These are phyloP conservation scores for Dynastes hyllus DNA, from an alignment of 2,888 invertebrate species.

Conservation along the genomic window DNA sequence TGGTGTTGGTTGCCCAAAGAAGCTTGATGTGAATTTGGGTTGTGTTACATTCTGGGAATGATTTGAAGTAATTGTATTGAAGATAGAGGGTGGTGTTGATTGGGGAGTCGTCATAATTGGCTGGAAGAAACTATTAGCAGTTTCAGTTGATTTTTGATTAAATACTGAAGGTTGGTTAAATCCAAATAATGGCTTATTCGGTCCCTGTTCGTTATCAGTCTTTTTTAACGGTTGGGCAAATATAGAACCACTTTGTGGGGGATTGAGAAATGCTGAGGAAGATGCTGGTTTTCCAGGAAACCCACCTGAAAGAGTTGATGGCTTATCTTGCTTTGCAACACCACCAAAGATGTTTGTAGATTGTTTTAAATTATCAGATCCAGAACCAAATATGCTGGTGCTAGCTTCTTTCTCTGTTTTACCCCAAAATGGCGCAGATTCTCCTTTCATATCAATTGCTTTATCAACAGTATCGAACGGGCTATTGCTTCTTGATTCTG, in stretches of 20 bases:
- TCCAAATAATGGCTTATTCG: background rate
- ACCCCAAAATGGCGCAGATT: constrained; percentile 5
- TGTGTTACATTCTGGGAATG: too few species aligned
- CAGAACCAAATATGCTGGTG: constrained; percentile 11
- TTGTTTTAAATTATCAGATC: constrained; percentile 3
- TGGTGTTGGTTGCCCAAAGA: background rate
- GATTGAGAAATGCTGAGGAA: background rate
- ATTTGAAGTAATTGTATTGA: background rate
- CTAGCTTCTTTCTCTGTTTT: constrained; percentile 27
- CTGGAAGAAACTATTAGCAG: background rate
- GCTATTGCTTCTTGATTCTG: constrained; percentile 49
- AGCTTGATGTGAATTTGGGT: background rate
- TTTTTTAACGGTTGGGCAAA: background rate
- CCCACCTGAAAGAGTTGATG: background rate
- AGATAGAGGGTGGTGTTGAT: background rate
- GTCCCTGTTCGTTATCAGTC: background rate
- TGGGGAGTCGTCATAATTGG: background rate
- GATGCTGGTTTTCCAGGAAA: constrained; percentile 1
- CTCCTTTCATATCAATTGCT: background rate
- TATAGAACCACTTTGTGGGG: background rate
- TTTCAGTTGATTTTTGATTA: background rate
- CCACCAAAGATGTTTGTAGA: constrained; percentile 6
- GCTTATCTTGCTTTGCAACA: background rate
- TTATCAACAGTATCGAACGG: constrained; percentile 49
- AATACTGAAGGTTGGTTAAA: background rate